Evolutionary conservation across 2,888 invertebrate genomes (phyloP).

Genomic region (Chelonus formosanus): DNA sequence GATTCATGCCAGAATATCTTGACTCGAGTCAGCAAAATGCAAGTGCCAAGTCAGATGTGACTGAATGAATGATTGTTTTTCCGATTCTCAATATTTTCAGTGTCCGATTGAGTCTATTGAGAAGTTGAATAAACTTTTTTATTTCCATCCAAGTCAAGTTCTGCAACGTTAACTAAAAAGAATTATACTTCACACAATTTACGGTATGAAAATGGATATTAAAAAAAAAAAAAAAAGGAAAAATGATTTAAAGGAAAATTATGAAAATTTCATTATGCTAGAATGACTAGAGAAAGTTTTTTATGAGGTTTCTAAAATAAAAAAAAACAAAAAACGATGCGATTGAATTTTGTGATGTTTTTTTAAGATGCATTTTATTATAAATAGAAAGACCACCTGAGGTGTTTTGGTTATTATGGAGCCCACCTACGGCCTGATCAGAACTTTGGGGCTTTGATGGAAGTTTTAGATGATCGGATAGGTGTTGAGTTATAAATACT

Average conservation of each 20-base stretch:
- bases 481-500: background rate
- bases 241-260: too few relatives aligned
- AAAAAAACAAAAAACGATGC: background rate
- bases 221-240: too few relatives aligned
- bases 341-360: background rate
- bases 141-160: too few relatives aligned
- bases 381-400: slow-evolving; percentile 18
- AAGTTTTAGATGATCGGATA: slow-evolving; percentile 13
- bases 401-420: background rate
- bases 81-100: slow-evolving; percentile 24
- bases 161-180: too few relatives aligned
- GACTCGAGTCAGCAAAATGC: slow-evolving; percentile 18
- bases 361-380: background rate
- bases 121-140: slow-evolving; percentile 7
- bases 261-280: too few relatives aligned
- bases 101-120: slow-evolving; percentile 13
- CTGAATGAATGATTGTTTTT: slow-evolving; percentile 28
- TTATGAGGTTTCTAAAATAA: background rate
- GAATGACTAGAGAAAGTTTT: too few relatives aligned
- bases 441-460: slow-evolving; percentile 15
- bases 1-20: slow-evolving; percentile 7
- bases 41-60: slow-evolving; percentile 22
- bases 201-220: too few relatives aligned
- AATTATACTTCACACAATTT: too few relatives aligned
- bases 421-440: slow-evolving; percentile 6